Evolutionary conservation across 2,797 vertebrate species (phyloP).

Genomic region (Apogon hyalosoma): DNA sequence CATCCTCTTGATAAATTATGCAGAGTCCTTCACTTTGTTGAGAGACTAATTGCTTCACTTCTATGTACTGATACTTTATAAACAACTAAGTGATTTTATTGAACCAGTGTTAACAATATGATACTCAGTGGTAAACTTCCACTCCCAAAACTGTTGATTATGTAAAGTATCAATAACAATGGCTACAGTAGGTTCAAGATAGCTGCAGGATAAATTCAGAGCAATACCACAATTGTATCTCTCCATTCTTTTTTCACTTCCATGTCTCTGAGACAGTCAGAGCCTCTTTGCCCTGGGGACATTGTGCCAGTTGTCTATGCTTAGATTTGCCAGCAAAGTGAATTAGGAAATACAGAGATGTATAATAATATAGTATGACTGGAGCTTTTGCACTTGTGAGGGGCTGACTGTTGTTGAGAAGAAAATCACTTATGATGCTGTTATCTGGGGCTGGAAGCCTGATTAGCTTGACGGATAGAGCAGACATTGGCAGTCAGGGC

Average conservation of each 20-base stretch:
- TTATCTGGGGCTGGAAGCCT: conserved; percentile 67
- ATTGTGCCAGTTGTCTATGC: conserved; percentile 38
- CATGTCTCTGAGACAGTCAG: conserved; percentile 27
- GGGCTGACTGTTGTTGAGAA: conserved; percentile 49
- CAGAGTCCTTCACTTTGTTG: conserved; percentile 56
- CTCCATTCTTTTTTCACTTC: conserved; percentile 30
- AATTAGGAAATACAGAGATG: conserved; percentile 55
- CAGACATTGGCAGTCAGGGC: conserved; percentile 51
- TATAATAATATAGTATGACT: conserved; percentile 63
- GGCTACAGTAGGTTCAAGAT: conserved; percentile 24
- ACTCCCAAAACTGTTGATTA: conserved; percentile 25
- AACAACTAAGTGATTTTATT: conserved; percentile 46
- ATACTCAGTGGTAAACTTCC: conserved; percentile 24
- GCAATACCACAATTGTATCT: not conserved
- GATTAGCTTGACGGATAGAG: conserved; percentile 68
- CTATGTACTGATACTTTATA: conserved; percentile 34
- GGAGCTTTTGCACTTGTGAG: conserved; percentile 39
- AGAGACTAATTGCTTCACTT: conserved; percentile 68
- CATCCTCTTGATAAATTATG: conserved; percentile 69
- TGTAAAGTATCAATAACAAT: conserved; percentile 22
- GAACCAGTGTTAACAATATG: conserved; percentile 32
- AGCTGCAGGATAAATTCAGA: conserved; percentile 25
- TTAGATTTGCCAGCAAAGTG: conserved; percentile 49
- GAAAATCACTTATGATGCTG: conserved; percentile 65
- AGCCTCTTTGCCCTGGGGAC: conserved; percentile 38